phyloP scores from a whole-genome alignment of 2,888 invertebrate species.

The Mellilla xanthometata region DNA sequence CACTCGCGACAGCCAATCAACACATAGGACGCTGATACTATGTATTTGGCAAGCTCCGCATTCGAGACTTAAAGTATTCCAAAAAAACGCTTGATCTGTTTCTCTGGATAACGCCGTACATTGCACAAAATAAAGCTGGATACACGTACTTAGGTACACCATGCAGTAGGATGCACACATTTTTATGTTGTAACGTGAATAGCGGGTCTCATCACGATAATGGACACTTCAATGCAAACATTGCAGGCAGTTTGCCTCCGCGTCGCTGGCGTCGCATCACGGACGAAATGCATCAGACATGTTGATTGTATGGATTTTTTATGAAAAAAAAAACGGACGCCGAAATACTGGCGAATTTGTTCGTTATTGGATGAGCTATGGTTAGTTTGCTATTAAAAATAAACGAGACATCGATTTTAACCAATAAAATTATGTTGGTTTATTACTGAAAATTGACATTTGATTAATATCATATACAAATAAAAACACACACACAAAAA shows the following conservation, averaged over 20 bases:
- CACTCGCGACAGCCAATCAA: no score
- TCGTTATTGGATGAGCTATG: neutral
- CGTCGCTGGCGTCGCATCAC: conserved; percentile 23
- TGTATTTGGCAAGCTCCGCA: no score
- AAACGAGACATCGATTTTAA: no score
- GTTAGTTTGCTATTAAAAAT: no score
- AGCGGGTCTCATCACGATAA: conserved; percentile 62
- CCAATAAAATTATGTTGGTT: no score
- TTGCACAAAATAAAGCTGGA: neutral
- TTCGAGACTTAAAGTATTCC: no score
- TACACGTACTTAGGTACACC: conserved; percentile 16
- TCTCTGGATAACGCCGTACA: neutral
- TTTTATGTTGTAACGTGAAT: conserved; percentile 44
- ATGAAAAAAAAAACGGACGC: neutral
- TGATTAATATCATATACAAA: no score
- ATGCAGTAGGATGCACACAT: conserved; percentile 29
- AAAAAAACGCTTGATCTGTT: no score
- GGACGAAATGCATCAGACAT: conserved; percentile 19
- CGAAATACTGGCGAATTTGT: neutral
- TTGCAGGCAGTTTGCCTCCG: conserved; percentile 42
- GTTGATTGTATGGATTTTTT: conserved; percentile 9
- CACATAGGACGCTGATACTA: no score
- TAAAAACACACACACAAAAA: no score
- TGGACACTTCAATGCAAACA: conserved; percentile 58
- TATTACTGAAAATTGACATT: no score